Evolutionary conservation across 2,888 invertebrate species (phyloP).

Genomic region (Polylopha cassiicola): DNA sequence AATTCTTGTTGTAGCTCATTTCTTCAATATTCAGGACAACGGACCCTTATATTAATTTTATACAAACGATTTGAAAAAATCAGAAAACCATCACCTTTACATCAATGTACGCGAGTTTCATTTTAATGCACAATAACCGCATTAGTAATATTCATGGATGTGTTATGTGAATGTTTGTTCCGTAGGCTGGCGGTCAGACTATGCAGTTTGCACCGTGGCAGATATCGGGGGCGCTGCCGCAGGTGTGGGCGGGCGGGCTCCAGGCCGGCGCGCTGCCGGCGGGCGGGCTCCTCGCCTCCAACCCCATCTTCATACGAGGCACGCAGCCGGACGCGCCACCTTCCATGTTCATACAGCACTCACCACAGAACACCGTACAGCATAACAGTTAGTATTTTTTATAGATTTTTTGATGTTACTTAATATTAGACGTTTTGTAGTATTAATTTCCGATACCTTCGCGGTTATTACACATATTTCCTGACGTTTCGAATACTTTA

Average conservation of each 20-base stretch:
- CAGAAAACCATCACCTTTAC: too few relatives aligned
- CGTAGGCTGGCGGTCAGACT: conserved; percentile 79
- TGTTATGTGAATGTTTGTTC: conserved; percentile 19
- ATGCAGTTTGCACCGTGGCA: conserved; percentile 91
- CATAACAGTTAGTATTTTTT: conserved; percentile 68
- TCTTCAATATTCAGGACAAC: too few relatives aligned
- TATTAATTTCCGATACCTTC: too few relatives aligned
- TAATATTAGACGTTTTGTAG: too few relatives aligned
- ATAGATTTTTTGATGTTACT: conserved; percentile 14
- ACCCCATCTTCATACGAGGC: conserved; percentile 89
- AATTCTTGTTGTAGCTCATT: too few relatives aligned
- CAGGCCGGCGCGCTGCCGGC: conserved; percentile 81
- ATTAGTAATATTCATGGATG: background rate
- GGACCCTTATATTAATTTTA: too few relatives aligned
- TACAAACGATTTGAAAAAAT: too few relatives aligned
- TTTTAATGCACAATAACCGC: background rate
- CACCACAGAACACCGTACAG: conserved; percentile 77
- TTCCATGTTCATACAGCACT: conserved; percentile 90
- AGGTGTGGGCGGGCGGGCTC: conserved; percentile 85
- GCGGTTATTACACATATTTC: too few relatives aligned
- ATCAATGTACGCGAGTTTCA: too few relatives aligned
- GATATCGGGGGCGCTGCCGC: conserved; percentile 82
- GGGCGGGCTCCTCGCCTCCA: conserved; percentile 81
- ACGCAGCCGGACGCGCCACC: conserved; percentile 82
- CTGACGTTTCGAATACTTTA: too few relatives aligned